These are phyloP conservation scores for Myanophis thanlyinensis DNA, from an alignment of 2,113 vertebrate species.

Conservation along the genomic window DNA sequence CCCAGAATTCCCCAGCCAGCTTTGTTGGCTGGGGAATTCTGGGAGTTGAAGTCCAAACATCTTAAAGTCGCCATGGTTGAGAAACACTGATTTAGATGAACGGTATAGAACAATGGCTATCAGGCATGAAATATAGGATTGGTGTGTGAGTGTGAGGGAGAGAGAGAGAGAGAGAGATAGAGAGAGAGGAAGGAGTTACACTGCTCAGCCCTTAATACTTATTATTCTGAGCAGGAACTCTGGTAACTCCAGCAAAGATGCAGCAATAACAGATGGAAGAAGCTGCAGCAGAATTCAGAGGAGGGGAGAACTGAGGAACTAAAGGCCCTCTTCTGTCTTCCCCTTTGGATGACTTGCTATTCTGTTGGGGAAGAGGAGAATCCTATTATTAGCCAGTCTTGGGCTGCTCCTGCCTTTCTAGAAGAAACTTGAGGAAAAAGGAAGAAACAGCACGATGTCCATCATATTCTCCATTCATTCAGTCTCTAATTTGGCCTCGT, in stretches of 20 bases:
- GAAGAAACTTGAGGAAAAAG: neutral
- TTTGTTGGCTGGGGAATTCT: too few relatives aligned
- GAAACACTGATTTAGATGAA: too few relatives aligned
- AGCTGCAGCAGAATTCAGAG: conserved; percentile 4
- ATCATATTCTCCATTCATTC: too few relatives aligned
- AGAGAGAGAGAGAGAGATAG: neutral
- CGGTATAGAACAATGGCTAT: neutral
- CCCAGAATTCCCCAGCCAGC: too few relatives aligned
- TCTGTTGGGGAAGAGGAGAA: neutral
- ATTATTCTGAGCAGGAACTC: conserved; percentile 22
- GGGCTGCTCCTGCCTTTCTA: neutral
- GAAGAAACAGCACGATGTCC: neutral
- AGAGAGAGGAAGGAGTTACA: neutral
- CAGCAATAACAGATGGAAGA: neutral
- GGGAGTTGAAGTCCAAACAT: too few relatives aligned
- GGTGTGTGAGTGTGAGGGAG: neutral
- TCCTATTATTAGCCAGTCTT: neutral
- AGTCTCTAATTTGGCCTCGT: neutral
- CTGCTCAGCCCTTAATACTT: conserved; percentile 1
- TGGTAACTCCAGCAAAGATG: conserved; percentile 5
- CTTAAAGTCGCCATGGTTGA: too few relatives aligned
- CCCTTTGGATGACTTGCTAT: neutral
- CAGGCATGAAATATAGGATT: neutral
- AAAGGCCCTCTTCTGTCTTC: neutral
- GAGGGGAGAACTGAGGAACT: neutral